Base-by-base conservation (phyloP, 2,113 vertebrate species). In the Embiotoca jacksoni region DNA sequence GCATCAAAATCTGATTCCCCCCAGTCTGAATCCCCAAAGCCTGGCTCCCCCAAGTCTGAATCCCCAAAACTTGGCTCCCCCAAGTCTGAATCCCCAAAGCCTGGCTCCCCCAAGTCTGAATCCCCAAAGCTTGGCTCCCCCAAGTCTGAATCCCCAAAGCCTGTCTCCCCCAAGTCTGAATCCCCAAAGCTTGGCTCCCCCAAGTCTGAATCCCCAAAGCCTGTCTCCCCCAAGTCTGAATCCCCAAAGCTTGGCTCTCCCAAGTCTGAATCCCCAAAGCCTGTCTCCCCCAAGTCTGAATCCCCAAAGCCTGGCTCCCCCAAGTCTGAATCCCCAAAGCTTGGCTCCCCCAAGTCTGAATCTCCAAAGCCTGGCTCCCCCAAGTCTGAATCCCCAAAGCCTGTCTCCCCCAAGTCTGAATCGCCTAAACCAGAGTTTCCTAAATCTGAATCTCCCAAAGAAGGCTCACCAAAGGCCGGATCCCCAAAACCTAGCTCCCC, bases 71-170 rank as follows among this genome's bases (percentile, higher is more conserved):
- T 72, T 70, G 72, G 11, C 1, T 72, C 84, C 5, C 83, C 78
- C 0, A 86, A 72, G 33, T 13, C 74, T 37, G 60, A 46, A 52
- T 72, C 75, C 0, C 70, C 49, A 14, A 50, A 50, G 6, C 15
- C 14, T 50, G 33, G 41, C 46, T 52, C 74, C 10, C 49, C 53
- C n/a, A 78, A 78, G 8, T 32, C 55, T 41, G 52, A 35, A 16
- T 74, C 72, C 16, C 70, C 1, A 71, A 81, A 52, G 53, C 32
- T 50, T 52, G 71, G 16, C 2, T 75, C 80, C 3, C 72, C 83
- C 30, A 91, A 89, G 36, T 55, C 88, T 65, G 68, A 78, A 23
- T 84, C 81, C 9, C 77, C 77, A 0, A 89, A 92, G 46, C 32
- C 53, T 14, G 41, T 41, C 1, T 70, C 79, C 2, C 75, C 75